Evolutionary conservation across 2,888 invertebrate species (phyloP).

Genomic region (Coelinius sp.): DNA sequence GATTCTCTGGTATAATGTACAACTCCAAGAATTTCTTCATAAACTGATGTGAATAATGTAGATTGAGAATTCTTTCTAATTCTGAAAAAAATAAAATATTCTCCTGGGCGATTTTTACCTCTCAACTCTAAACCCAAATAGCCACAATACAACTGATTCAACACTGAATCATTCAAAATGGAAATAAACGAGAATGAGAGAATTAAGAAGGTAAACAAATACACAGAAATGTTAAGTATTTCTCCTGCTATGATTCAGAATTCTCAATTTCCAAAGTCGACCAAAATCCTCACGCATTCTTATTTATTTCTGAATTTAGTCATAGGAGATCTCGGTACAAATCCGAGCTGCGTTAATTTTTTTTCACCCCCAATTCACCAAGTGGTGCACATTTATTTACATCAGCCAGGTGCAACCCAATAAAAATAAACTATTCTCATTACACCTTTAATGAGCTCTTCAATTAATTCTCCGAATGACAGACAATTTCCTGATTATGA

Average conservation of each 20-base stretch:
- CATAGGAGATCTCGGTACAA: background rate
- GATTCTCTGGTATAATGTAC: slow-evolving; percentile 60
- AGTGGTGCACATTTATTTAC: background rate
- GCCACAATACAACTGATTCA: background rate
- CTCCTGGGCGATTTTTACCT: background rate
- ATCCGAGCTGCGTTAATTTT: background rate
- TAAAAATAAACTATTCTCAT: slow-evolving; percentile 12
- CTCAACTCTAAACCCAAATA: background rate
- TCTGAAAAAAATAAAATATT: background rate
- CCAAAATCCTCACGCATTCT: no score
- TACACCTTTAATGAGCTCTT: slow-evolving; percentile 13
- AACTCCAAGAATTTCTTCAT: slow-evolving; percentile 64
- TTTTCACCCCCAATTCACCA: background rate
- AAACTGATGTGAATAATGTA: slow-evolving; percentile 59
- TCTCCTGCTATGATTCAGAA: background rate
- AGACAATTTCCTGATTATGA: slow-evolving; percentile 32
- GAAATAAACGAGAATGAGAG: background rate
- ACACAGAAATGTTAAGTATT: background rate
- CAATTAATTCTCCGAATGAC: slow-evolving; percentile 1
- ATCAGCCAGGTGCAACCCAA: background rate
- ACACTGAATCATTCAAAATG: background rate
- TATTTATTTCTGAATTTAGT: background rate
- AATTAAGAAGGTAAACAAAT: background rate
- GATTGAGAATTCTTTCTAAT: background rate
- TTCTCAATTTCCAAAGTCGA: background rate